A percentile compares a stretch with the other conserved stretches of the same genome.
Conservation (phyloP, 2,888 invertebrate species). For the Stenotaenia linearis region DNA sequence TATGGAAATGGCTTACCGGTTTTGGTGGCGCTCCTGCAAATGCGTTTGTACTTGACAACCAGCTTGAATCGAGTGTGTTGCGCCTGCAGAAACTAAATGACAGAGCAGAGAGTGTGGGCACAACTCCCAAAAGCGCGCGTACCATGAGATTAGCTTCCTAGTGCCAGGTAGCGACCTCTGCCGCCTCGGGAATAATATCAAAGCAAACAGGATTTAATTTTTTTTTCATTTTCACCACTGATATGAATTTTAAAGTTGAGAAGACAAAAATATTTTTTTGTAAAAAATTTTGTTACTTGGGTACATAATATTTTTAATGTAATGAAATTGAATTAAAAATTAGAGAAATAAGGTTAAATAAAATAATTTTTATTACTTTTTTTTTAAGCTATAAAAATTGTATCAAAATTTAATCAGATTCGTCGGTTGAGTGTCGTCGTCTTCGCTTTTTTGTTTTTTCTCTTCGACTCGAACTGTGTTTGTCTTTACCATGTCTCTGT, state of each 20-base stretch:
- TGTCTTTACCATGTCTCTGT: neutral
- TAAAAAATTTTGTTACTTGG: too few relatives aligned
- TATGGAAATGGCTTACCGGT: neutral
- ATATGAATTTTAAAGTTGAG: neutral
- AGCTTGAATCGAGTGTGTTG: neutral
- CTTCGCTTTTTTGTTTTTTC: neutral
- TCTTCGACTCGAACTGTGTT: neutral
- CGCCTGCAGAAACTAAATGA: neutral
- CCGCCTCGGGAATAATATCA: neutral
- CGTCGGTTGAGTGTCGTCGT: neutral
- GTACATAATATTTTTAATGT: too few relatives aligned
- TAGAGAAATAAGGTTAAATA: neutral
- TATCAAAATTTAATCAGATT: neutral
- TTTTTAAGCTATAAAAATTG: neutral
- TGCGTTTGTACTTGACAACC: neutral
- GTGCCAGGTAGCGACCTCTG: neutral
- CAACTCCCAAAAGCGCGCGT: constrained; percentile 1
- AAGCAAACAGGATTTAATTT: neutral
- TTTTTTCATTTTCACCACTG: neutral
- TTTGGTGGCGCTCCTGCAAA: neutral
- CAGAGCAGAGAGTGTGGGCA: neutral
- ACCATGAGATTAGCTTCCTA: neutral
- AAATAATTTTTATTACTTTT: neutral
- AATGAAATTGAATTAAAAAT: neutral
- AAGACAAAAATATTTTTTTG: neutral